Conservation (phyloP, 2,797 vertebrate genomes). For the Podarcis siculus region DNA sequence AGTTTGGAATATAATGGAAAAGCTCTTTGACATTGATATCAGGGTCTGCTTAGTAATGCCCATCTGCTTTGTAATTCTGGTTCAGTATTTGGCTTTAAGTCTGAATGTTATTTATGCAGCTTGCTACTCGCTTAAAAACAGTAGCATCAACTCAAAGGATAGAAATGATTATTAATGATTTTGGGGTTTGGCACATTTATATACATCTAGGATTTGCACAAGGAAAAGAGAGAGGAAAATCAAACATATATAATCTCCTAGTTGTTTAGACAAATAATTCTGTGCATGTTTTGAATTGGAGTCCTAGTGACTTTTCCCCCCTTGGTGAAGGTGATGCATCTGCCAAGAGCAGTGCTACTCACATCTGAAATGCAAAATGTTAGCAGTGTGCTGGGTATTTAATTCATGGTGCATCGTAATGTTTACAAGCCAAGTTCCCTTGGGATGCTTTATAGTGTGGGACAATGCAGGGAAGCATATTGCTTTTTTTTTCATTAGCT, state of each 20-base stretch:
- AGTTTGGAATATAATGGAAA: not conserved
- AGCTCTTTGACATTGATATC: not conserved
- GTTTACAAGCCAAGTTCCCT: constrained; percentile 49
- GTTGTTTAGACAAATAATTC: constrained; percentile 34
- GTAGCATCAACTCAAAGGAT: not conserved
- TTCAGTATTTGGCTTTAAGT: constrained; percentile 24
- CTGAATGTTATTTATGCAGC: constrained; percentile 47
- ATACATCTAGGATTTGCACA: constrained; percentile 13
- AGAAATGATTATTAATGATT: constrained; percentile 39
- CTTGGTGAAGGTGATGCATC: constrained; percentile 39
- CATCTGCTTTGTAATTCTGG: constrained; percentile 30
- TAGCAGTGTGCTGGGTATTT: constrained; percentile 46
- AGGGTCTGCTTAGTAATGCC: constrained; percentile 11
- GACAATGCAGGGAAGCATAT: constrained; percentile 53
- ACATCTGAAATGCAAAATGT: constrained; percentile 59
- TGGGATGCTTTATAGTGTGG: constrained; percentile 59
- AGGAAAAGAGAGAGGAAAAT: constrained; percentile 4
- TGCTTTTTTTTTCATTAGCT: constrained; percentile 63
- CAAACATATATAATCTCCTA: not conserved
- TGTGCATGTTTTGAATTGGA: constrained; percentile 10
- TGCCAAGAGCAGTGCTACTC: constrained; percentile 48
- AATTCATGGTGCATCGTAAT: constrained; percentile 65
- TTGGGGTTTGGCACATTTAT: constrained; percentile 28
- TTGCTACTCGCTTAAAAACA: constrained; percentile 1
- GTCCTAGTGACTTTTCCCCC: not conserved